phyloP scores from a whole-genome alignment of 2,797 vertebrate genomes.

The Vultur gryphus region DNA sequence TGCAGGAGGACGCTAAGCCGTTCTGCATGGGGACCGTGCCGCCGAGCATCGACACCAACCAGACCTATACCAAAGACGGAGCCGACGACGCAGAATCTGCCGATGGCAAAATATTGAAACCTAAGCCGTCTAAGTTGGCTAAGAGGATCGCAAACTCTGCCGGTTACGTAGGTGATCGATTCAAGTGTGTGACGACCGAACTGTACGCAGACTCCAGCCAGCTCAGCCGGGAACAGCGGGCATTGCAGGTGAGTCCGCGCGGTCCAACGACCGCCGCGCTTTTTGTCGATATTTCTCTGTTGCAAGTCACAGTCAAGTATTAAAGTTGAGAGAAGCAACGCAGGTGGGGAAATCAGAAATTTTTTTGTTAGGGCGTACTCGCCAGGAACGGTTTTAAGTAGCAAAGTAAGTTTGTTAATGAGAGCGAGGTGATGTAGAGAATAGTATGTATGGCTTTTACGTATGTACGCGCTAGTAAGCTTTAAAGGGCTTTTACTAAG shows the following conservation, averaged over 20 bases:
- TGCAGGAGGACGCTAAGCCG: slow-evolving; percentile 73
- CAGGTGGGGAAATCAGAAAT: slow-evolving; percentile 32
- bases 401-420: not conserved
- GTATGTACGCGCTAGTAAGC: not conserved
- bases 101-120: slow-evolving; percentile 83
- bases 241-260: slow-evolving; percentile 90
- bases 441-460: not conserved
- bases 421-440: slow-evolving; percentile 28
- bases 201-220: slow-evolving; percentile 98
- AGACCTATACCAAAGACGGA: slow-evolving; percentile 77
- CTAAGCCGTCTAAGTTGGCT: slow-evolving; percentile 89
- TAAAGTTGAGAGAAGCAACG: slow-evolving; percentile 56
- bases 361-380: not conserved
- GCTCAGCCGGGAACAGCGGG: slow-evolving; percentile 96
- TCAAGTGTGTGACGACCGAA: slow-evolving; percentile 97
- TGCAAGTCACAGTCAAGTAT: slow-evolving; percentile 49
- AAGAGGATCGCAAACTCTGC: slow-evolving; percentile 97
- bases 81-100: slow-evolving; percentile 79
- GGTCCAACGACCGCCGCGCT: slow-evolving; percentile 11
- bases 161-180: slow-evolving; percentile 96
- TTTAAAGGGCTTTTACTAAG: slow-evolving; percentile 54
- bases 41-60: slow-evolving; percentile 59
- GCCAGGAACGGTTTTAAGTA: not conserved
- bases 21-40: slow-evolving; percentile 72
- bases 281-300: slow-evolving; percentile 45